A percentile compares a stretch with the other conserved stretches of the same genome.
phyloP scores from a whole-genome alignment of 1,140 invertebrate genomes.

The Heterodera schachtii region DNA sequence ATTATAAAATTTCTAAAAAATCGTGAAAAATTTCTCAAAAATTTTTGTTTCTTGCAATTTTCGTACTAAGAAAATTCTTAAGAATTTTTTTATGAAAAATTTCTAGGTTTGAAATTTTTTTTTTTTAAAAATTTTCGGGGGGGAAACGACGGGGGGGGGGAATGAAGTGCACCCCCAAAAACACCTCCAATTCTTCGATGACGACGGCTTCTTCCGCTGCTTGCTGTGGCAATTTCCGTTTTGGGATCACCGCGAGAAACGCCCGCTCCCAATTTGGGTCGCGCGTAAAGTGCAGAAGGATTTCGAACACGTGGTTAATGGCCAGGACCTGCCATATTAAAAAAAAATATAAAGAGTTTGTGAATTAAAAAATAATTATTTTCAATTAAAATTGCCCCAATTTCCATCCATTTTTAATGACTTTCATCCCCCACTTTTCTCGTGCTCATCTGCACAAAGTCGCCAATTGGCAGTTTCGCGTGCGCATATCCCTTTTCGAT shows the following conservation, averaged over 20 bases:
- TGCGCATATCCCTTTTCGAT: conserved; percentile 78
- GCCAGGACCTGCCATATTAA: conserved; percentile 74
- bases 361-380: neutral
- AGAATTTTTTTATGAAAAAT: too few relatives aligned
- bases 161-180: too few relatives aligned
- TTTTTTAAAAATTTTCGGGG: too few relatives aligned
- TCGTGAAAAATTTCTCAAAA: too few relatives aligned
- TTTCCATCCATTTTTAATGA: too few relatives aligned
- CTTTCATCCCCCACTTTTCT: conserved; percentile 72
- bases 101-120: too few relatives aligned
- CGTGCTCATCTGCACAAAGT: conserved; percentile 88
- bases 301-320: conserved; percentile 95
- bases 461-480: conserved; percentile 83
- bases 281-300: conserved; percentile 78
- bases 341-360: neutral
- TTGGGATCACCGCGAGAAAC: conserved; percentile 76
- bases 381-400: conserved; percentile 7
- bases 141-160: too few relatives aligned
- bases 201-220: too few relatives aligned
- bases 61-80: too few relatives aligned
- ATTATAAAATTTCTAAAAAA: too few relatives aligned
- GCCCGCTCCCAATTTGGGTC: conserved; percentile 82
- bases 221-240: conserved; percentile 66
- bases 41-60: too few relatives aligned
- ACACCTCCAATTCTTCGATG: neutral